phyloP scores from a whole-genome alignment of 2,113 vertebrate species.

The Archocentrus centrarchus region DNA sequence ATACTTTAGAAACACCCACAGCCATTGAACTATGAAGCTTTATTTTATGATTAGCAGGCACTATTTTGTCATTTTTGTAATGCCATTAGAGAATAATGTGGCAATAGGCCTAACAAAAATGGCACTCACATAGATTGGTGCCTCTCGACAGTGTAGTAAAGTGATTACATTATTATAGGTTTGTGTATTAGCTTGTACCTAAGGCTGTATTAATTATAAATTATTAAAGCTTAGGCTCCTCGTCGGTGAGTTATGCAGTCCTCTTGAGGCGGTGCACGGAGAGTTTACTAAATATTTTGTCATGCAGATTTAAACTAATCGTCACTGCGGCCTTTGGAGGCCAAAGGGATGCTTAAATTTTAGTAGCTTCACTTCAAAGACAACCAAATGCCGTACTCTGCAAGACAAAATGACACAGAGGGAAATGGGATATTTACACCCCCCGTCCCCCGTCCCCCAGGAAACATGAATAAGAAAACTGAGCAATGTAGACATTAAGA shows the following conservation, averaged over 20 bases:
- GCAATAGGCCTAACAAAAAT: background rate
- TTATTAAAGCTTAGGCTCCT: constrained; percentile 1
- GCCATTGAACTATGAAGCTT: background rate
- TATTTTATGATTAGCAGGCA: constrained; percentile 3
- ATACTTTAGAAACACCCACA: background rate
- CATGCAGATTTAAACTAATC: background rate
- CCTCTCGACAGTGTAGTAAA: constrained; percentile 4
- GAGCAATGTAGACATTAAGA: background rate
- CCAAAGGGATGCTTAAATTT: background rate
- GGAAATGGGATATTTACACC: background rate
- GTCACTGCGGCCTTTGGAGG: background rate
- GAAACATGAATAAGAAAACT: too few species aligned
- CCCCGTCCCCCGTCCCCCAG: too few species aligned
- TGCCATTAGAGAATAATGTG: constrained; percentile 11
- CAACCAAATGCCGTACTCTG: background rate
- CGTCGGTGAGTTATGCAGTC: background rate
- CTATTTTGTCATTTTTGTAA: constrained; percentile 10
- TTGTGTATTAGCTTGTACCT: background rate
- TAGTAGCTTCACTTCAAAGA: background rate
- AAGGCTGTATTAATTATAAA: background rate
- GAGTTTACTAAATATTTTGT: background rate
- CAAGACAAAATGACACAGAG: background rate
- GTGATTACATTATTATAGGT: constrained; percentile 30
- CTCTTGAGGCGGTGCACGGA: background rate
- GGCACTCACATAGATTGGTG: too few species aligned